Base-by-base conservation (phyloP, 2,888 invertebrate genomes). In the Heliconius charithonia region DNA sequence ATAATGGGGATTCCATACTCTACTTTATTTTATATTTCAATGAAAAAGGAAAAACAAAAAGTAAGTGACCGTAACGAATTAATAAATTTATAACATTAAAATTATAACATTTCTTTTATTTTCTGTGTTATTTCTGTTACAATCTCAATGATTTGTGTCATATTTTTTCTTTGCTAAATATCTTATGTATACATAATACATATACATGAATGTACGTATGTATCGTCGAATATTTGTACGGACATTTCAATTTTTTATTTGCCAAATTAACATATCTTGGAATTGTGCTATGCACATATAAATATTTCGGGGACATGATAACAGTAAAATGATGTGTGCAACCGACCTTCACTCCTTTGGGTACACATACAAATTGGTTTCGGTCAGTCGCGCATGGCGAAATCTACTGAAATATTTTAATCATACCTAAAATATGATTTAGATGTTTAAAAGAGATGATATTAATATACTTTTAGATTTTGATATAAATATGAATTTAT, bases 261-360 rank as follows among this genome's bases (percentile, higher is more conserved):
- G 41, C 25, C 7, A 41, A 69, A 69, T 69, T 41, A 45, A 16
- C 25, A 45, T 41, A 25, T 69, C 4, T 45, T 25, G 41, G 9
- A 27, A 45, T 41, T 69, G 69, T 69, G 10, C 7, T 69, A 56
- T 27, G 32, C 37, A 62, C 41, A 71, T 66, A 51, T 37, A 59
- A 74, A 45, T 63, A 74, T 59, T 62, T 79, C 27, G 76, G 27
- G 59, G 37, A 72, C 79, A 75, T 65, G 25, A 67, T 76, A 78
- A 78, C 69, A 78, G 80, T 78, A 74, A 65, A 78, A n/a, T 62
- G 74, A 69, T 65, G 56, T 73, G 69, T 65, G 75, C 66, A 73
- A 62, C 76, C 79, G 51, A 45, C 59, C 70, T 70, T 45, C 72
- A 66, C 72, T 78, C 27, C 45, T 76, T 75, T 76, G 71, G 62